Base-by-base conservation (phyloP, 2,888 invertebrate genomes). In the Aricia artaxerxes region DNA sequence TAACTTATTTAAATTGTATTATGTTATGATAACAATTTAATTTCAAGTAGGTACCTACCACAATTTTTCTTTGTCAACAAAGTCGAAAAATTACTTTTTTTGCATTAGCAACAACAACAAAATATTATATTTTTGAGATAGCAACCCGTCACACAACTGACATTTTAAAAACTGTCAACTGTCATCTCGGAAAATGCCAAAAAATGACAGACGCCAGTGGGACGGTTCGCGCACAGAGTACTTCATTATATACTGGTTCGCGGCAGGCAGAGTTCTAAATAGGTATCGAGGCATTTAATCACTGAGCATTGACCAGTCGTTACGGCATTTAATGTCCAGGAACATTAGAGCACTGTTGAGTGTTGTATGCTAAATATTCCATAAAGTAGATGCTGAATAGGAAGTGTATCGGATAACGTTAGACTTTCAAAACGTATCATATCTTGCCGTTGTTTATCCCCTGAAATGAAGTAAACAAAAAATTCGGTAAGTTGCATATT, bases 401-500 rank as follows among this genome's bases (percentile, higher is more conserved):
- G 57, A 16, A 57, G 57, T 57, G 57, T 4, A 57, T 57, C 57
- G 13, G 57, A 1, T 57, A 4, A 16, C 57, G 16, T 16, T 57
- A 57, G 57, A 57, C 57, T 57, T 57, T 57, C 57, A 16, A 57
- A 57, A 57, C 57, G 16, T 16, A 16, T 31, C 64, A 64, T 24
- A 35, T 35, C 57, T n/a, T 77, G 38, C 31, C 13, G 44, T 78
- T 72, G 60, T 78, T 31, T 73, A 57, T 13, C 31, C 40, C 40
- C 31, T 64, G 78, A n/a, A 69, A 78, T 78, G 78, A 69, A 31
- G 44, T 44, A 49, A 24, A 78, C 31, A 77, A 60, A 77, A 31
- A 35, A 38, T 78, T 78, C 78, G 78, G 78, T 78, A 78, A 78
- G 78, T 78, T 78, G 11, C 16, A 69, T 40, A 2, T 2, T 2